Evolutionary conservation across 2,888 invertebrate genomes (phyloP).

Genomic region (Macaria notata): DNA sequence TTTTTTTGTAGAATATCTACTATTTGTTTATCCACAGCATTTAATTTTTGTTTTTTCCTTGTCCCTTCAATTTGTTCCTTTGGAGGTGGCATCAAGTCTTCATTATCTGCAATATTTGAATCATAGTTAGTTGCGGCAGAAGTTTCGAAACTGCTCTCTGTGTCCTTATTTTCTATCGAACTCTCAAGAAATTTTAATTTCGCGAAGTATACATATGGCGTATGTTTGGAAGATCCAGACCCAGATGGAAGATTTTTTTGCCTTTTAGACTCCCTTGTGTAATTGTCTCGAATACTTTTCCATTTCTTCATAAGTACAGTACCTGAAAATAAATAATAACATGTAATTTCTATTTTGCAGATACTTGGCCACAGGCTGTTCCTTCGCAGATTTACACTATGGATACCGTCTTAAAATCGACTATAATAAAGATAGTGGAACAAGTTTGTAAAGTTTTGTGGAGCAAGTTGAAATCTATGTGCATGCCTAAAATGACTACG

Average conservation of each 20-base stretch:
- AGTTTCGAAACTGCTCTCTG: slow-evolving; percentile 6
- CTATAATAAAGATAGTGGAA: slow-evolving; percentile 16
- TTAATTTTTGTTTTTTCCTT: neutral
- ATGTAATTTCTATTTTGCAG: slow-evolving; percentile 20
- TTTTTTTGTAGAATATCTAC: neutral
- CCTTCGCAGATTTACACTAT: slow-evolving; percentile 22
- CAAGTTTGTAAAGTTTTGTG: slow-evolving; percentile 24
- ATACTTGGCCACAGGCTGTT: slow-evolving; percentile 22
- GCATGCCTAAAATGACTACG: slow-evolving; percentile 3
- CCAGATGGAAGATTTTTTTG: slow-evolving; percentile 19
- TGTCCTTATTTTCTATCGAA: slow-evolving; percentile 11
- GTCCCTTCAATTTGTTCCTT: slow-evolving; percentile 4
- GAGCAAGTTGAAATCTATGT: slow-evolving; percentile 18
- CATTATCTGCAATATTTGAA: slow-evolving; percentile 13
- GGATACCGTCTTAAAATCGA: slow-evolving; percentile 24
- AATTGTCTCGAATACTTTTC: slow-evolving; percentile 23
- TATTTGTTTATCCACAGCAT: slow-evolving; percentile 12
- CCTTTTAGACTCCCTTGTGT: slow-evolving; percentile 17
- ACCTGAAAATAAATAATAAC: slow-evolving; percentile 23
- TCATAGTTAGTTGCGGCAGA: neutral
- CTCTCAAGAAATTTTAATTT: slow-evolving; percentile 10
- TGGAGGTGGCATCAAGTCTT: slow-evolving; percentile 14
- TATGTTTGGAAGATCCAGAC: slow-evolving; percentile 11
- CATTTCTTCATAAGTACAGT: slow-evolving; percentile 18
- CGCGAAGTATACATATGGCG: slow-evolving; percentile 15